These are phyloP conservation scores for Coptodon bakossiorum DNA, from an alignment of 2,113 vertebrate species.

Conservation along the genomic window DNA sequence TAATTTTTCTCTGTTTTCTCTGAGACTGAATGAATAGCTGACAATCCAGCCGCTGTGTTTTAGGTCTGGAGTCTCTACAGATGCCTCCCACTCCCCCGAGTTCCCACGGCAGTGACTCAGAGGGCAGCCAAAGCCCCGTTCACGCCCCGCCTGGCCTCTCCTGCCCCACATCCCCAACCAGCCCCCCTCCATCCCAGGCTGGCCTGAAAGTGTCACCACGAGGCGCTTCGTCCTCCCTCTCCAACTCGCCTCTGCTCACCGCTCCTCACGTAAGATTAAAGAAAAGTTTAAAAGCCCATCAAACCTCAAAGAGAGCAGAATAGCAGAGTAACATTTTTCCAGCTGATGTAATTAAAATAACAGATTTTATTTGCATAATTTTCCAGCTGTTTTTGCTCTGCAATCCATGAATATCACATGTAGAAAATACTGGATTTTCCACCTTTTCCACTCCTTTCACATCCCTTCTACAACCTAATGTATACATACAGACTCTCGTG, in stretches of 20 bases:
- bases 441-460: not conserved
- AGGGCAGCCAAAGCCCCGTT: slow-evolving; percentile 89
- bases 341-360: not conserved
- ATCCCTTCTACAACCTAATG: not conserved
- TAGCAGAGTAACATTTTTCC: not conserved
- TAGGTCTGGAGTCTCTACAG: slow-evolving; percentile 81
- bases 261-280: slow-evolving; percentile 81
- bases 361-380: not conserved
- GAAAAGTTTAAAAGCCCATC: not conserved
- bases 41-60: accelerated
- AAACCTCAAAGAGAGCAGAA: not conserved
- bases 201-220: slow-evolving; percentile 73
- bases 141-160: slow-evolving; percentile 73
- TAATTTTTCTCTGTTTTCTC: not conserved
- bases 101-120: slow-evolving; percentile 93
- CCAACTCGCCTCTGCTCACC: slow-evolving; percentile 93
- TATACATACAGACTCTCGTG: not conserved
- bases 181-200: slow-evolving; percentile 75
- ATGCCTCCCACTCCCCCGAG: slow-evolving; percentile 96
- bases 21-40: not conserved
- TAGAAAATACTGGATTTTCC: not conserved
- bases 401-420: not conserved
- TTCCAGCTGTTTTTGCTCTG: not conserved
- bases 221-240: slow-evolving; percentile 78
- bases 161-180: slow-evolving; percentile 79